phyloP scores from a whole-genome alignment of 2,888 invertebrate genomes.

The Drosophila testacea region DNA sequence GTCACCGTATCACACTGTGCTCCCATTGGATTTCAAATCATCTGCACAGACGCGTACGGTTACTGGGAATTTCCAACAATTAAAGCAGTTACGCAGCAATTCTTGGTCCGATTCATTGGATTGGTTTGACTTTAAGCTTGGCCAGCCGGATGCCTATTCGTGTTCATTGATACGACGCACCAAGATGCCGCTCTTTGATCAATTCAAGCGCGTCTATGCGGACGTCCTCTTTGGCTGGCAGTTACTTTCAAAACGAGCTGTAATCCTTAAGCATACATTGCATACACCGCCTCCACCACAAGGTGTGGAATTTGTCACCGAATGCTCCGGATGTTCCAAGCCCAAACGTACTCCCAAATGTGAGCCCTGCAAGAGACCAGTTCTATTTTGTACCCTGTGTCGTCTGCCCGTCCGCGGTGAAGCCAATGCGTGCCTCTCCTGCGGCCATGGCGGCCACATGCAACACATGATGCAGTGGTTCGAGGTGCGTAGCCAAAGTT shows the following conservation, averaged over 20 bases:
- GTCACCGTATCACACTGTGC: slow-evolving; percentile 94
- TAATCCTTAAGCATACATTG: slow-evolving; percentile 88
- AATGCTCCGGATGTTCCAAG: slow-evolving; percentile 90
- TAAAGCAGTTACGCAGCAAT: slow-evolving; percentile 91
- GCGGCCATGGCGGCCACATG: slow-evolving; percentile 97
- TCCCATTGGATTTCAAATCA: slow-evolving; percentile 91
- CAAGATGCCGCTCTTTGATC: slow-evolving; percentile 88
- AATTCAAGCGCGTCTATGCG: slow-evolving; percentile 94
- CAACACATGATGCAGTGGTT: slow-evolving; percentile 94
- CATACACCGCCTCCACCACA: slow-evolving; percentile 86
- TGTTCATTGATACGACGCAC: slow-evolving; percentile 82
- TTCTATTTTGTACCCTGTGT: slow-evolving; percentile 93
- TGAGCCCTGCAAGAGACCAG: slow-evolving; percentile 89
- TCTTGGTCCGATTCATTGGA: slow-evolving; percentile 95
- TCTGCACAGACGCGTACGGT: slow-evolving; percentile 86
- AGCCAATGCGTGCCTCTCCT: slow-evolving; percentile 94
- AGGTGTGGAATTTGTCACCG: slow-evolving; percentile 91
- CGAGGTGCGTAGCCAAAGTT: slow-evolving; percentile 70
- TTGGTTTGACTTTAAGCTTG: slow-evolving; percentile 74
- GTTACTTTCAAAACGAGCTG: slow-evolving; percentile 91
- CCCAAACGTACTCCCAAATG: slow-evolving; percentile 90
- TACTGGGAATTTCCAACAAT: slow-evolving; percentile 88
- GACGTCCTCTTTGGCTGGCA: slow-evolving; percentile 95
- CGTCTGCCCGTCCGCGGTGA: slow-evolving; percentile 93
- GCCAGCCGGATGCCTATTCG: slow-evolving; percentile 72